A percentile compares a stretch with the other conserved stretches of the same genome.
phyloP scores from a whole-genome alignment of 2,888 invertebrate species.

The Drosophila lutescens region DNA sequence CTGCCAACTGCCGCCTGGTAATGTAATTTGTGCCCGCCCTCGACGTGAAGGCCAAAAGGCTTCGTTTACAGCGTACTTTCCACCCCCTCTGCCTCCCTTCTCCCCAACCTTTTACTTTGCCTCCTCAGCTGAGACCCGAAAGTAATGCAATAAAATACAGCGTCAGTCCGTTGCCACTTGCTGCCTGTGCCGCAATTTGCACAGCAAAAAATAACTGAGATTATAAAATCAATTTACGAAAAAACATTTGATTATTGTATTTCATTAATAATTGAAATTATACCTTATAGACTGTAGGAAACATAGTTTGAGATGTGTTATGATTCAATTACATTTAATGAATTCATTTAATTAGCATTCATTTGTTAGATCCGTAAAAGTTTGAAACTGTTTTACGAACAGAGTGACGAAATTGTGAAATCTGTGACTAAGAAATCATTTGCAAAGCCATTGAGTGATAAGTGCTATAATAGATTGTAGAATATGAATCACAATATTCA shows the following conservation, averaged over 20 bases:
- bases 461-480: background rate
- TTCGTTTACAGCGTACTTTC: constrained; percentile 25
- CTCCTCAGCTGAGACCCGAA: constrained; percentile 16
- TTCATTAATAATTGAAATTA: too few relatives aligned
- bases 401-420: background rate
- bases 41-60: constrained; percentile 30
- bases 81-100: background rate
- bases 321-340: too few relatives aligned
- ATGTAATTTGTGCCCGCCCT: constrained; percentile 61
- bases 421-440: background rate
- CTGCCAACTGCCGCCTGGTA: constrained; percentile 44
- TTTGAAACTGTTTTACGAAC: background rate
- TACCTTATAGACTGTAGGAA: too few relatives aligned
- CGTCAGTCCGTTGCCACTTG: constrained; percentile 45
- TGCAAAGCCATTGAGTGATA: background rate
- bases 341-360: background rate
- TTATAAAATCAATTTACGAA: background rate
- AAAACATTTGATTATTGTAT: too few relatives aligned
- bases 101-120: background rate
- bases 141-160: constrained; percentile 74
- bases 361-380: background rate
- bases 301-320: too few relatives aligned
- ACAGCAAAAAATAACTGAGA: background rate
- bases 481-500: too few relatives aligned
- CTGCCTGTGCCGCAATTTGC: constrained; percentile 52